Conservation (phyloP, 1,140 invertebrate genomes). For the Drosophila nigrodunni region DNA sequence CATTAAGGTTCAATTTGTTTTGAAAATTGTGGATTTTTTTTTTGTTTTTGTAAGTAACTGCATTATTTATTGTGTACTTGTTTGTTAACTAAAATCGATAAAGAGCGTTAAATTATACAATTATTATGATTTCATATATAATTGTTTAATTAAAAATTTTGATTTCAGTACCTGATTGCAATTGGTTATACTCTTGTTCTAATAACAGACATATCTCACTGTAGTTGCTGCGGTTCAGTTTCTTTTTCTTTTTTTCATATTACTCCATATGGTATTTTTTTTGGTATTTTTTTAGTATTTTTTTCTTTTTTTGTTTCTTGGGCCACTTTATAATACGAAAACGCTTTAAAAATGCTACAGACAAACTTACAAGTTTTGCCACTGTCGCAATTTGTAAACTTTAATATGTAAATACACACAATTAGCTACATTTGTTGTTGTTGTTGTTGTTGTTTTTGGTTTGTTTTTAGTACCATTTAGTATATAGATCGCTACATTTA, state of each 20-base stretch:
- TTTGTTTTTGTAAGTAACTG: slow-evolving; percentile 22
- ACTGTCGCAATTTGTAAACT: slow-evolving; percentile 63
- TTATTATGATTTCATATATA: slow-evolving; percentile 26
- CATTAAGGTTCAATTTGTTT: slow-evolving; percentile 21
- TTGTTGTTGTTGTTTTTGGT: slow-evolving; percentile 4
- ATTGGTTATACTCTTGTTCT: slow-evolving; percentile 48
- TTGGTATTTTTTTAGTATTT: slow-evolving; percentile 25
- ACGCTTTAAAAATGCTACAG: slow-evolving; percentile 72
- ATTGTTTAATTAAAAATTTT: slow-evolving; percentile 70
- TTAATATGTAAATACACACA: slow-evolving; percentile 79
- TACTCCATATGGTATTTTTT: slow-evolving; percentile 15
- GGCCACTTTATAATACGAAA: slow-evolving; percentile 58
- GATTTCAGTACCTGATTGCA: slow-evolving; percentile 80
- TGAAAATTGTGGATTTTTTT: slow-evolving; percentile 13
- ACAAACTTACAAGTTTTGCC: slow-evolving; percentile 39
- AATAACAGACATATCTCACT: slow-evolving; percentile 70
- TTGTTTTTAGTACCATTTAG: slow-evolving; percentile 44
- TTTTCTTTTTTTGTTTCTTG: slow-evolving; percentile 37
- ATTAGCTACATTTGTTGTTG: slow-evolving; percentile 55
- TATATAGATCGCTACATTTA: slow-evolving; percentile 43
- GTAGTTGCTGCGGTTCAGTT: slow-evolving; percentile 52
- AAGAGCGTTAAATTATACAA: slow-evolving; percentile 37
- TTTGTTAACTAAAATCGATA: slow-evolving; percentile 27
- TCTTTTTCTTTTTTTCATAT: slow-evolving; percentile 29
- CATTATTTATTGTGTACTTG: slow-evolving; percentile 24